These are phyloP conservation scores for Tinea semifulvella DNA, from an alignment of 2,888 invertebrate species.

Conservation along the genomic window DNA sequence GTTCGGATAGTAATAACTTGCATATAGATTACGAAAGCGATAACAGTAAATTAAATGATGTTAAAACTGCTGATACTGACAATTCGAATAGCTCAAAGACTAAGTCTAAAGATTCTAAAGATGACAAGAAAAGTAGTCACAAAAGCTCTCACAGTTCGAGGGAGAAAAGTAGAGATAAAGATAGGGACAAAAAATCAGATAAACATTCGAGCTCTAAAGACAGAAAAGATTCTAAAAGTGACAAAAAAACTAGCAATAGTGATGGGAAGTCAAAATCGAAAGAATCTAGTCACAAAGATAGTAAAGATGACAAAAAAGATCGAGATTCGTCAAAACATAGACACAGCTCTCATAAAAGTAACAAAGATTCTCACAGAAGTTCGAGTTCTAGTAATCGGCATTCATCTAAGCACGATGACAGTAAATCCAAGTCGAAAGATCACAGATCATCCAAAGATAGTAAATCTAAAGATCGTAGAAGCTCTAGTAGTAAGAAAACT, in stretches of 20 bases:
- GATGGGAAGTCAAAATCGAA: constrained; percentile 47
- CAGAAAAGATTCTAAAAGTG: constrained; percentile 34
- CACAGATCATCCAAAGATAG: constrained; percentile 36
- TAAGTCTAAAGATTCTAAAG: constrained; percentile 45
- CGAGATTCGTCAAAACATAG: constrained; percentile 49
- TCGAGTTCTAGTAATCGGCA: constrained; percentile 37
- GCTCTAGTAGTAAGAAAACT: constrained; percentile 37
- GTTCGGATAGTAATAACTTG: constrained; percentile 52
- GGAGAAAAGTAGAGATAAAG: constrained; percentile 50
- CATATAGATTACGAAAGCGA: constrained; percentile 61
- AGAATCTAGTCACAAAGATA: constrained; percentile 42
- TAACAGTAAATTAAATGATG: constrained; percentile 50
- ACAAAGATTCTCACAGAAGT: constrained; percentile 31
- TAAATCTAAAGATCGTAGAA: constrained; percentile 46
- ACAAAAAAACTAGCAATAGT: constrained; percentile 46
- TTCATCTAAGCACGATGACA: constrained; percentile 46
- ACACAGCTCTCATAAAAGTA: constrained; percentile 28
- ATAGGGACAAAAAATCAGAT: constrained; percentile 43
- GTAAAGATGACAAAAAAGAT: constrained; percentile 42
- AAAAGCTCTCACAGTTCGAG: constrained; percentile 50
- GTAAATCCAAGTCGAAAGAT: constrained; percentile 38
- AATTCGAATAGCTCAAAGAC: constrained; percentile 33
- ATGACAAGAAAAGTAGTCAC: constrained; percentile 42
- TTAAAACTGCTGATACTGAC: constrained; percentile 36
- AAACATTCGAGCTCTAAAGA: constrained; percentile 49